These are phyloP conservation scores for Lydus trimaculatus DNA, from an alignment of 2,888 invertebrate species.

Conservation along the genomic window DNA sequence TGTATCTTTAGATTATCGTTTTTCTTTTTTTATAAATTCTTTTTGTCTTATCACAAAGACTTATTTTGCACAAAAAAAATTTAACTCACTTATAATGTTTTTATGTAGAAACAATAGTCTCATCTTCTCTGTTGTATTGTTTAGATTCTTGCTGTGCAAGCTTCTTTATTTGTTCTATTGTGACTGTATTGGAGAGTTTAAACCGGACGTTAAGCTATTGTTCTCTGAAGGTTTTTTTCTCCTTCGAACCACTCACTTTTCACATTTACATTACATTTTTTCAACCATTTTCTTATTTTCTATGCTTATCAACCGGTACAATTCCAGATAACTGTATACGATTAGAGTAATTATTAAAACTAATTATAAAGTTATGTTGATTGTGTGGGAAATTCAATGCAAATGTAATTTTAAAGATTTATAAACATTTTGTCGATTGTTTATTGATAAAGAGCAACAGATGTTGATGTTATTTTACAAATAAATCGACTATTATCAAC, in stretches of 20 bases:
- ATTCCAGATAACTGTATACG: neutral
- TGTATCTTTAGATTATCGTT: too few species aligned
- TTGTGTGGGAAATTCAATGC: neutral
- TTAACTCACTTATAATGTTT: neutral
- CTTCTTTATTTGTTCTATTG: conserved; percentile 8
- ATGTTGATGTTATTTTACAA: neutral
- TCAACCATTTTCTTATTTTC: neutral
- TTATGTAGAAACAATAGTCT: neutral
- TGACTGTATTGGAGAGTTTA: conserved; percentile 2
- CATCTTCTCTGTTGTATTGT: conserved; percentile 4
- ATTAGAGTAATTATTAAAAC: neutral
- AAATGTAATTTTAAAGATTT: neutral
- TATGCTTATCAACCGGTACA: neutral
- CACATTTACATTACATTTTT: neutral
- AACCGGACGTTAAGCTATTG: conserved; percentile 28
- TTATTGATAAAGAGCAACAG: neutral
- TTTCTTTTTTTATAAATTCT: too few species aligned
- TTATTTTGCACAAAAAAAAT: neutral
- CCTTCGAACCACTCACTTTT: neutral
- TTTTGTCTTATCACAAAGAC: too few species aligned
- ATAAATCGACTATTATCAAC: neutral
- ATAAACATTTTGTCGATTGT: neutral
- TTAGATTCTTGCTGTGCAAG: conserved; percentile 7
- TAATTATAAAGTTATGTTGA: neutral
- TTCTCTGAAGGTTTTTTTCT: conserved; percentile 14